Base-by-base conservation (phyloP, 2,797 vertebrate species). In the Glossophaga mutica region DNA sequence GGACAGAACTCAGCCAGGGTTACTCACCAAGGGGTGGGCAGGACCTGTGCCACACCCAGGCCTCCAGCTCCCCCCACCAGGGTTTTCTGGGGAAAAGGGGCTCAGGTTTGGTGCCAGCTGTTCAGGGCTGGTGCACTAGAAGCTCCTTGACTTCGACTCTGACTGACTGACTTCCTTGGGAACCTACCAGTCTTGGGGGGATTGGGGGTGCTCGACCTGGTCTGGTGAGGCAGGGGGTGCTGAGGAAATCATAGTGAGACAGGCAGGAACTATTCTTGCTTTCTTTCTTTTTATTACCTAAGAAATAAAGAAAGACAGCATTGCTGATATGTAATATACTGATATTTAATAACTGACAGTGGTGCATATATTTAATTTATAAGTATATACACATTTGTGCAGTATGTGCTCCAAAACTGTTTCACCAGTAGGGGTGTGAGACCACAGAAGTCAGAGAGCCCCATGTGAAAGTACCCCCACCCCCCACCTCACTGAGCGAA, bases 261-360 rank as follows among this genome's bases (percentile, higher is more conserved):
- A 85, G 68, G 62, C 82, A 82, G 37, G 32, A 32, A 48, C 16
- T 50, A 3, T 9, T 21, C 16, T 32, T 57, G n/a, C 24, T 32
- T 85, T 73, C 29, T 62, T 87, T 79, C 50, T 57, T 32, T 76
- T 76, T 79, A 59, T 46, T 71, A 39, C 34, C 32, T 39, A 71
- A 86, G 50, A 55, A 48, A 57, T 7, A 70, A 87, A 70, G 21
- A 29, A 70, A 70, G 34, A 6, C 16, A 90, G 44, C 18, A 84
- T 65, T 73, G 22, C 55, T 92, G 21, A 22, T 50, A 70, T 87
- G 34, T 88, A 84, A 57, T 71, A 86, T 48, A 14, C n/a, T 57
- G 59, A 7, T 77, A 77, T 62, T 82, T 82, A 82, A 82, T 82
- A n/a, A 34, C 50, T 74, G 46, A 83, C 32, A 9, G 4, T 5